A percentile compares a stretch with the other conserved stretches of the same genome.
These are phyloP conservation scores for Magallana gigas DNA, from an alignment of 1,140 invertebrate genomes.

Conservation along the genomic window DNA sequence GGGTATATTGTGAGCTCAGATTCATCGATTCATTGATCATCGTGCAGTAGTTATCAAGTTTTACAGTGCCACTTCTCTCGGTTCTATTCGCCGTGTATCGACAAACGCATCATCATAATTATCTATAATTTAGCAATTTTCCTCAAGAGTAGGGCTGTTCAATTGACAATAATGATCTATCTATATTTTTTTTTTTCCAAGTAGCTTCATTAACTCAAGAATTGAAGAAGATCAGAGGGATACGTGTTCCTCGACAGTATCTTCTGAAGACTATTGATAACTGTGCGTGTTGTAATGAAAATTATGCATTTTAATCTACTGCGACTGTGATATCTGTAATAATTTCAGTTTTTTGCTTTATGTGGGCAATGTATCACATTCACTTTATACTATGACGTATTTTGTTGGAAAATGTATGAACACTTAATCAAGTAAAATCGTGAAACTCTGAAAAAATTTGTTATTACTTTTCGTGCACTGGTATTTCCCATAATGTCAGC, in stretches of 20 bases:
- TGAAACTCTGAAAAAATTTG: not conserved
- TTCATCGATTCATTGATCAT: no score
- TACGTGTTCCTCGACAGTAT: not conserved
- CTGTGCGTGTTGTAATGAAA: not conserved
- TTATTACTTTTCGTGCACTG: no score
- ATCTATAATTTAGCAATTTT: not conserved
- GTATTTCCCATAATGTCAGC: no score
- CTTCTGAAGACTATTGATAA: not conserved
- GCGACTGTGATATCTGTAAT: conserved; percentile 28
- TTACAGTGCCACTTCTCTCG: no score
- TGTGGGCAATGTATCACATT: conserved; percentile 14
- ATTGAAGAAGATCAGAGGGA: not conserved
- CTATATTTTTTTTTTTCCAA: not conserved
- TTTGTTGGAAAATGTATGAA: conserved; percentile 6
- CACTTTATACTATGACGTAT: not conserved
- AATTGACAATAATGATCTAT: not conserved
- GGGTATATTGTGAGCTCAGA: no score
- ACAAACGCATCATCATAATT: not conserved
- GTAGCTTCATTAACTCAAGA: not conserved
- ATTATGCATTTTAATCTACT: not conserved
- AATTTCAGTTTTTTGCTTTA: conserved; percentile 11
- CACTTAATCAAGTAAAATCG: conserved; percentile 34
- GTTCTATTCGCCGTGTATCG: no score
- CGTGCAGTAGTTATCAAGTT: no score
- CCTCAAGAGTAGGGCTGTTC: not conserved